phyloP scores from a whole-genome alignment of 2,797 vertebrate genomes.

The Phoxinus dragarum region DNA sequence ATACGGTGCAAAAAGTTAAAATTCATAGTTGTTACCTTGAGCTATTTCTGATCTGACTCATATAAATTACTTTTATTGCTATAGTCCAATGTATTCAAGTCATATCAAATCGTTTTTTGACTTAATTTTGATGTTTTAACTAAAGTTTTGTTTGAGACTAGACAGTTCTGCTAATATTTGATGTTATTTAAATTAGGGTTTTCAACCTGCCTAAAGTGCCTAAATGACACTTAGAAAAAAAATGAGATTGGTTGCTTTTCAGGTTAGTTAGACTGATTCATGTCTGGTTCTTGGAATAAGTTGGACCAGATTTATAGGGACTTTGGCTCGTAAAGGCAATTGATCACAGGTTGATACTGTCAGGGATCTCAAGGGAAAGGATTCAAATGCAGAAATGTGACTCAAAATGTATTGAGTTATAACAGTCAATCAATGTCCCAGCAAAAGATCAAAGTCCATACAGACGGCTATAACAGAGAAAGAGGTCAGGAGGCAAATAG shows the following conservation, averaged over 20 bases:
- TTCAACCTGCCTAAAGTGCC: background rate
- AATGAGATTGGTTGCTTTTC: background rate
- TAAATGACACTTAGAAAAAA: background rate
- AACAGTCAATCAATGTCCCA: background rate
- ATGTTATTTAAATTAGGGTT: background rate
- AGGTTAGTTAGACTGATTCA: background rate
- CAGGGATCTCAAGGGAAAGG: background rate
- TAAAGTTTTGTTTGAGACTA: background rate
- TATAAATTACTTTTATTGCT: background rate
- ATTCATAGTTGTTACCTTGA: background rate
- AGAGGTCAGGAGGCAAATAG: background rate
- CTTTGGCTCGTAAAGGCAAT: background rate
- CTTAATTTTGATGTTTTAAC: background rate
- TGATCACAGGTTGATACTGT: background rate
- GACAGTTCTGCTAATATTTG: background rate
- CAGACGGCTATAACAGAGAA: background rate
- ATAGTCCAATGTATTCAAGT: background rate
- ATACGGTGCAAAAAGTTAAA: background rate
- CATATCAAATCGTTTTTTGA: background rate
- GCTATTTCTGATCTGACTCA: background rate
- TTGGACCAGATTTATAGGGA: background rate
- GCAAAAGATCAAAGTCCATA: background rate
- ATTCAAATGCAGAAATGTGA: background rate
- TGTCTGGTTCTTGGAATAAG: background rate
- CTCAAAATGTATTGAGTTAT: background rate